Conservation (phyloP, 2,797 vertebrate species). For the Poeciliopsis turneri region DNA sequence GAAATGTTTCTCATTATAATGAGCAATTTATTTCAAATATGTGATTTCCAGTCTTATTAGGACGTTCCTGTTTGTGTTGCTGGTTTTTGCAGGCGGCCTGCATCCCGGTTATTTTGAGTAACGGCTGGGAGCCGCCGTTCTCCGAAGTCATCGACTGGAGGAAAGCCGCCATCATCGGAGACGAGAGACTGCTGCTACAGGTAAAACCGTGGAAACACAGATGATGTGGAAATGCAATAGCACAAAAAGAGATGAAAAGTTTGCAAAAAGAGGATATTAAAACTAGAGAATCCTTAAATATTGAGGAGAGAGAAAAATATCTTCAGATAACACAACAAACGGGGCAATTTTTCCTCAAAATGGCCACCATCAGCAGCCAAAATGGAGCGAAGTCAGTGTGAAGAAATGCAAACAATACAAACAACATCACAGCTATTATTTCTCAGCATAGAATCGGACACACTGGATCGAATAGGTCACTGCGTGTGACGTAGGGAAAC, state of each 20-base stretch:
- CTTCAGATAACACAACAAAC: background rate
- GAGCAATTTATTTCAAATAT: background rate
- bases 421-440: conserved; percentile 18
- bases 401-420: conserved; percentile 25
- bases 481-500: no score
- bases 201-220: conserved; percentile 44
- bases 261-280: background rate
- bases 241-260: background rate
- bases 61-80: background rate
- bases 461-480: no score
- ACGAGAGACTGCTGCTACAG: conserved; percentile 84
- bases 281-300: background rate
- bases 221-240: background rate
- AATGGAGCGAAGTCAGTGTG: conserved; percentile 24
- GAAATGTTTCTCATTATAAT: background rate
- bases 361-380: conserved; percentile 14
- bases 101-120: conserved; percentile 84
- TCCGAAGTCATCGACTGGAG: conserved; percentile 87
- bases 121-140: conserved; percentile 86
- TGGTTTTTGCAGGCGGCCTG: conserved; percentile 78
- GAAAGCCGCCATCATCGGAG: conserved; percentile 82
- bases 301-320: conserved; percentile 3
- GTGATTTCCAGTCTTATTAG: conserved; percentile 4
- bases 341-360: background rate
- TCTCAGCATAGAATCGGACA: no score